These are phyloP conservation scores for Hylaeus volcanicus DNA, from an alignment of 1,140 invertebrate genomes.

Conservation along the genomic window DNA sequence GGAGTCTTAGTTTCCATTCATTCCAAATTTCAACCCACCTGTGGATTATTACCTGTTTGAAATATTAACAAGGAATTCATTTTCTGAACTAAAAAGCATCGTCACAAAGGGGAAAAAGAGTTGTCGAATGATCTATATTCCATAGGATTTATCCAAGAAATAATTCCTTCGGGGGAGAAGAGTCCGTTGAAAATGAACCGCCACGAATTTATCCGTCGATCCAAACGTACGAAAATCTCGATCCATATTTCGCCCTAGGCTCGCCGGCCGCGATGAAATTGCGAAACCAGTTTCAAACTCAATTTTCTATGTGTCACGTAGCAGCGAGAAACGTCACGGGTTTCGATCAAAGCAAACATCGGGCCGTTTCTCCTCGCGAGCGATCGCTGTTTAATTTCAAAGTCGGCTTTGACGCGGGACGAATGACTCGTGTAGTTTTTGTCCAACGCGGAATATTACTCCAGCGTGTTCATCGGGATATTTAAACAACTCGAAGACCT, in stretches of 20 bases:
- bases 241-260: background rate
- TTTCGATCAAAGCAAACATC: slow-evolving; percentile 7
- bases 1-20: no score
- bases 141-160: no score
- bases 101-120: no score
- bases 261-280: background rate
- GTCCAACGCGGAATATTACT: background rate
- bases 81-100: no score
- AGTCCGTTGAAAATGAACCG: no score
- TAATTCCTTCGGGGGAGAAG: no score
- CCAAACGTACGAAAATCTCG: background rate
- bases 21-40: no score
- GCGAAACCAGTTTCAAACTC: background rate
- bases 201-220: no score
- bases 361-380: background rate
- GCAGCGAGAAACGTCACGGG: background rate
- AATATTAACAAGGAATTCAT: no score
- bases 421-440: background rate
- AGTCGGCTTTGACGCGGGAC: background rate
- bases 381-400: background rate
- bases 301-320: background rate
- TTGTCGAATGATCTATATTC: no score
- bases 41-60: no score
- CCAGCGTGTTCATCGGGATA: background rate
- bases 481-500: background rate